phyloP scores from a whole-genome alignment of 2,113 vertebrate genomes.

The Noturus placidus region DNA sequence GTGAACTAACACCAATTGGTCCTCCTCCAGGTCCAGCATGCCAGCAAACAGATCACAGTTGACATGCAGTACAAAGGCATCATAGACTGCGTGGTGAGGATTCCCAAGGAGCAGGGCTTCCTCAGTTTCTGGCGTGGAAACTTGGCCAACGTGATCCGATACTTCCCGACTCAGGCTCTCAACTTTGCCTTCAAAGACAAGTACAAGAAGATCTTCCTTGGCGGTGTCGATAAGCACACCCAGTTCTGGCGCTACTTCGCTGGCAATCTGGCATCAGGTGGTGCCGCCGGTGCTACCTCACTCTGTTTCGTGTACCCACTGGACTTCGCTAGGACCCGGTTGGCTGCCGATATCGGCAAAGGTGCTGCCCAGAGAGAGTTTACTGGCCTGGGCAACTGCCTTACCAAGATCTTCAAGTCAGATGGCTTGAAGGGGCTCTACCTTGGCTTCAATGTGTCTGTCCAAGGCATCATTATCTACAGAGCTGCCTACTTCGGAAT shows the following conservation, averaged over 20 bases:
- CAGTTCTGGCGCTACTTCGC: slow-evolving; percentile 99
- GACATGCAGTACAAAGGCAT: slow-evolving; percentile 97
- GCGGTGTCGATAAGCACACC: slow-evolving; percentile 93
- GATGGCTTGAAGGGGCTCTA: slow-evolving; percentile 92
- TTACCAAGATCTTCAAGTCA: slow-evolving; percentile 89
- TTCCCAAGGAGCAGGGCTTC: slow-evolving; percentile 96
- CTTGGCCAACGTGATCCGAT: slow-evolving; percentile 97
- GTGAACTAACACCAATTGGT: neutral
- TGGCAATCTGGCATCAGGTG: slow-evolving; percentile 92
- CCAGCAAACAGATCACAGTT: slow-evolving; percentile 93
- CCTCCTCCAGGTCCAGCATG: slow-evolving; percentile 88
- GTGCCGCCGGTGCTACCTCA: slow-evolving; percentile 93
- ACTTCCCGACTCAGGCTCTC: slow-evolving; percentile 98
- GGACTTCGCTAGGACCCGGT: slow-evolving; percentile 95
- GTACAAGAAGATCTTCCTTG: slow-evolving; percentile 99
- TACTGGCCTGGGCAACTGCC: slow-evolving; percentile 87
- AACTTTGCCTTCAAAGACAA: slow-evolving; percentile 99
- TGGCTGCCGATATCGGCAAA: slow-evolving; percentile 96
- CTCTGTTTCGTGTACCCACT: slow-evolving; percentile 98
- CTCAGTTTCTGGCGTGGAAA: slow-evolving; percentile 98
- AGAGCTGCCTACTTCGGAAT: slow-evolving; percentile 97
- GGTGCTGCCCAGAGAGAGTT: slow-evolving; percentile 84
- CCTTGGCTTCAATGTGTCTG: slow-evolving; percentile 93
- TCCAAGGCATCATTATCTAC: slow-evolving; percentile 99
- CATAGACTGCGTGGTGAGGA: slow-evolving; percentile 90